These are phyloP conservation scores for Sebastes itinus DNA, from an alignment of 2,797 vertebrate species.

Conservation along the genomic window DNA sequence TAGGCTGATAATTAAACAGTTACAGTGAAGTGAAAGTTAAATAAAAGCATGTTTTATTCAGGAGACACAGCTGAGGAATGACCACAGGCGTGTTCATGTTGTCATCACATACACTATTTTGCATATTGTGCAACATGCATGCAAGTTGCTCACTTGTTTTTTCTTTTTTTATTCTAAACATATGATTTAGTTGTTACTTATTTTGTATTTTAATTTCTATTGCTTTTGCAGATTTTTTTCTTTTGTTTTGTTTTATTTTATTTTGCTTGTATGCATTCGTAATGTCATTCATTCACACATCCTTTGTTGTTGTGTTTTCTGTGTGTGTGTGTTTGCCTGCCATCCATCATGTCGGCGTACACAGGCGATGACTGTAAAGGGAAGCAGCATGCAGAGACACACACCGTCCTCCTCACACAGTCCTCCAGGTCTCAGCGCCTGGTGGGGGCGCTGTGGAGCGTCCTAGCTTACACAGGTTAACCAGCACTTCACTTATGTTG, in stretches of 20 bases:
- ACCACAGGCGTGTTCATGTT: neutral
- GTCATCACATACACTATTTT: neutral
- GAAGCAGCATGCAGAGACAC: slow-evolving; percentile 86
- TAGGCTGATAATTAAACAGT: neutral
- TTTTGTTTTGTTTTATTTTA: neutral
- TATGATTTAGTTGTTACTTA: slow-evolving; percentile 2
- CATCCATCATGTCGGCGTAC: slow-evolving; percentile 38
- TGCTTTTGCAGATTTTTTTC: neutral
- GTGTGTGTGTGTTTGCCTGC: slow-evolving; percentile 21
- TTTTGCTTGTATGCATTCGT: neutral
- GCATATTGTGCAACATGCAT: slow-evolving; percentile 6
- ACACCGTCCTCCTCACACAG: slow-evolving; percentile 77
- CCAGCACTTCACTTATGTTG: slow-evolving; percentile 27
- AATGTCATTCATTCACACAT: slow-evolving; percentile 10
- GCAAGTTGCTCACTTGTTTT: neutral
- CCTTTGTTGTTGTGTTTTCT: slow-evolving; percentile 36
- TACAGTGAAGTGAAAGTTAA: neutral
- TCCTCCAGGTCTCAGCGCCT: slow-evolving; percentile 78
- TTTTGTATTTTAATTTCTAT: neutral
- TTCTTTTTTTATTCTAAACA: neutral
- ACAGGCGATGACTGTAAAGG: slow-evolving; percentile 94
- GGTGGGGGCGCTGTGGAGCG: slow-evolving; percentile 83
- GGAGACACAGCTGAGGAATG: neutral
- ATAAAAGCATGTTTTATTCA: neutral
- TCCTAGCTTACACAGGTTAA: slow-evolving; percentile 90